Evolutionary conservation across 2,113 vertebrate species (phyloP), one percentile per base, ranked within the genome.

Genomic region (Prietella phreatophila): DNA sequence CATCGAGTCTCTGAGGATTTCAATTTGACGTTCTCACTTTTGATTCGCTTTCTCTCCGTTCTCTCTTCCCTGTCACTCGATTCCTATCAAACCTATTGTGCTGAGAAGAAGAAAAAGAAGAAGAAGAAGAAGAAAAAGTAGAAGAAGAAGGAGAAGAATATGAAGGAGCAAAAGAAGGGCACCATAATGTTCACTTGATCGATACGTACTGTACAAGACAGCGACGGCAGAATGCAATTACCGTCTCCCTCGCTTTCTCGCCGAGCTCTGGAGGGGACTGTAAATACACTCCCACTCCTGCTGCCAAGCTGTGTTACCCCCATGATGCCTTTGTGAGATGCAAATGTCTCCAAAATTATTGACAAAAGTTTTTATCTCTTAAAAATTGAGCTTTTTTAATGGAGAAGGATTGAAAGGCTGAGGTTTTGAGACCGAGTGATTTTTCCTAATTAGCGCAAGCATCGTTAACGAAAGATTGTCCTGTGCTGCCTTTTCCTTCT

Each of bases 151-250:
- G 67, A 36, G 80, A 50, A 10, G 84, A 65, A 82, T 58, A 79
- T n/a, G 81, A 50, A 50, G 9, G 10, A 50, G 47, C 10, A 50
- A 9, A 50, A 50, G 47, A 50, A 50, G 79, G n/a, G 27, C 65
- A 83, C 39, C 27, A 86, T 88, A 85, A 88, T 83, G 78, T 87
- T 88, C 67, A 61, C 22, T 85, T 90, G 89, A 90, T 91, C 91
- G 86, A 91, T 89, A 89, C 36, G 63, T 82, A 89, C 86, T 39
- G 63, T 82, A 89, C 86, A 90, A 91, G 91, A 82, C 90, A 89
- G 87, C n/a, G 15, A 76, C 88, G 84, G 88, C 17, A 61, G 84
- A 91, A 90, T 89, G 89, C 89, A 91, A 91, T 91, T 91, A 90
- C 81, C 85, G 33, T 88, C 81, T 86, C 82, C 60, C 63, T 56